Conservation (phyloP, 2,113 vertebrate genomes). For the Carlito syrichta region DNA sequence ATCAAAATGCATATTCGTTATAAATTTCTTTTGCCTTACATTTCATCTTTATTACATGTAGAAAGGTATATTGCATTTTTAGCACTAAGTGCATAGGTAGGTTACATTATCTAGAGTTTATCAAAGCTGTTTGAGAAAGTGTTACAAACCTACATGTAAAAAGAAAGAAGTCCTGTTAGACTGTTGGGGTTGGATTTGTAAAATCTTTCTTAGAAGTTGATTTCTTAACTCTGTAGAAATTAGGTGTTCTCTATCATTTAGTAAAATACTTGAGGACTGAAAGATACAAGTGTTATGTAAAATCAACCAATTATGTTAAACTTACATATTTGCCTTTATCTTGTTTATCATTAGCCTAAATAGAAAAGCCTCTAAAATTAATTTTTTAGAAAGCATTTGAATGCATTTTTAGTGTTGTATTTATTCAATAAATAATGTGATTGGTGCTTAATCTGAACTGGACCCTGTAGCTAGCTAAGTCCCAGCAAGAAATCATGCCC, state of each 20-base stretch:
- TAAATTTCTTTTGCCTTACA: neutral
- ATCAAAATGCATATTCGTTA: neutral
- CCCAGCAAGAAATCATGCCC: conserved; percentile 83
- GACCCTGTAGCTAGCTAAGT: conserved; percentile 82
- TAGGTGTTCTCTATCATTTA: conserved; percentile 97
- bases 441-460: conserved; percentile 84
- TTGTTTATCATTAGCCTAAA: conserved; percentile 83
- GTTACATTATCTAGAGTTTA: neutral
- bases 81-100: neutral
- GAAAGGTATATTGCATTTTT: neutral
- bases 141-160: neutral
- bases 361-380: conserved; percentile 84
- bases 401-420: conserved; percentile 87
- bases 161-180: conserved; percentile 70
- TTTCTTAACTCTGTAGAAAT: conserved; percentile 92
- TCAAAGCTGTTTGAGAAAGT: neutral
- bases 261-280: conserved; percentile 98
- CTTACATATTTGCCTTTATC: conserved; percentile 92
- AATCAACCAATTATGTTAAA: conserved; percentile 97
- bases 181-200: conserved; percentile 92
- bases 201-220: conserved; percentile 92
- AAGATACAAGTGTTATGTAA: conserved; percentile 98
- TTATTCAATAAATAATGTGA: conserved; percentile 84
- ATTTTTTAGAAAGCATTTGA: conserved; percentile 83
- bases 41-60: neutral